These are phyloP conservation scores for Oreotragus oreotragus DNA, from an alignment of 2,113 vertebrate genomes.

Conservation along the genomic window DNA sequence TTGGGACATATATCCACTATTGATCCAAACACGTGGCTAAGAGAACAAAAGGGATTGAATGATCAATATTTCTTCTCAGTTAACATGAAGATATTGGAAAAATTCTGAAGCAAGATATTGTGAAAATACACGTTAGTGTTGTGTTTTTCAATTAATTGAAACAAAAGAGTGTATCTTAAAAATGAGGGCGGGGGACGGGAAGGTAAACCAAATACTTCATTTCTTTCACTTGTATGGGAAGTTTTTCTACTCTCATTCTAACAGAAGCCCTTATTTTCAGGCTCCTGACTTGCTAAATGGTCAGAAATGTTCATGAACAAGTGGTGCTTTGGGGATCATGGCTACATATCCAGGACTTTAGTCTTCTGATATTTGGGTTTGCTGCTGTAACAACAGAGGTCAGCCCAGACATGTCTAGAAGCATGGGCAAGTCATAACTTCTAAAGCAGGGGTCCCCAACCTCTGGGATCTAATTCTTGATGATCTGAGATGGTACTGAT, in stretches of 20 bases:
- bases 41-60: neutral
- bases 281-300: neutral
- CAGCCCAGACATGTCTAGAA: neutral
- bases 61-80: neutral
- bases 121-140: neutral
- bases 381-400: neutral
- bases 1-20: neutral
- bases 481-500: neutral
- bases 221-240: neutral
- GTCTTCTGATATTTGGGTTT: neutral
- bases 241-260: neutral
- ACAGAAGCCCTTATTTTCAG: neutral
- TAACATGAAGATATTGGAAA: neutral
- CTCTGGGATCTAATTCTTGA: neutral
- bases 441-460: neutral
- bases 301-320: neutral
- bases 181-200: neutral
- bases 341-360: neutral
- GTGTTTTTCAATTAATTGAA: neutral
- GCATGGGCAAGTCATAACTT: no score
- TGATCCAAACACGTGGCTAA: neutral
- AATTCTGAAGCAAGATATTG: neutral
- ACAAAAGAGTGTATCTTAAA: neutral
- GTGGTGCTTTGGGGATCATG: neutral
- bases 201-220: fast-evolving